Percentiles rank a stretch among this genome's conserved stretches.
These are phyloP conservation scores for Eptesicus fuscus DNA, from an alignment of 2,113 vertebrate species.

Conservation along the genomic window DNA sequence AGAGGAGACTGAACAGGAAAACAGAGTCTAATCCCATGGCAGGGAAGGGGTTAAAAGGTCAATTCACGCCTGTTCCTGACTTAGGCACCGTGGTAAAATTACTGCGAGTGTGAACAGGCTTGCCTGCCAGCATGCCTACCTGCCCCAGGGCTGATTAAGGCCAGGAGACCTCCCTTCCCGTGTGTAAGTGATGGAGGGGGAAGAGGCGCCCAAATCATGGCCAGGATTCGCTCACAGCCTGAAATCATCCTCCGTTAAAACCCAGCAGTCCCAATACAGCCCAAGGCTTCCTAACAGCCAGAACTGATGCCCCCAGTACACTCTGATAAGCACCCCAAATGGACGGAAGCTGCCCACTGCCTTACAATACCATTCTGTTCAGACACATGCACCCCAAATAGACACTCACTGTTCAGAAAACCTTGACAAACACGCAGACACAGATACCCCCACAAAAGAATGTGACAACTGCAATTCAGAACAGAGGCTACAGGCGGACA, in stretches of 20 bases:
- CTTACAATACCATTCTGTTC: background rate
- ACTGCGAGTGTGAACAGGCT: constrained; percentile 49
- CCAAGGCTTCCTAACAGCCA: background rate
- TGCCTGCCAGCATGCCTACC: constrained; percentile 29
- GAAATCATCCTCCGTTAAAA: background rate
- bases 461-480: constrained; percentile 5
- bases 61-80: constrained; percentile 83
- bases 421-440: constrained; percentile 41
- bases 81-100: constrained; percentile 85
- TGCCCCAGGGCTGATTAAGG: constrained; percentile 10
- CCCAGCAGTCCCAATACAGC: background rate
- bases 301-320: background rate
- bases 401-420: constrained; percentile 24
- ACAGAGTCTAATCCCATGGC: constrained; percentile 83
- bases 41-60: constrained; percentile 87
- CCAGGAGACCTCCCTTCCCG: background rate
- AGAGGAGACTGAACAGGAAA: constrained; percentile 85
- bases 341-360: background rate
- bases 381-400: background rate
- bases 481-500: background rate
- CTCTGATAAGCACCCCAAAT: background rate
- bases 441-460: background rate
- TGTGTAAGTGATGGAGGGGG: background rate
- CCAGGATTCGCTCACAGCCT: background rate
- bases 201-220: constrained; percentile 8